Evolutionary conservation across 2,797 vertebrate species (phyloP).

Genomic region (Sebastes hubbsi): DNA sequence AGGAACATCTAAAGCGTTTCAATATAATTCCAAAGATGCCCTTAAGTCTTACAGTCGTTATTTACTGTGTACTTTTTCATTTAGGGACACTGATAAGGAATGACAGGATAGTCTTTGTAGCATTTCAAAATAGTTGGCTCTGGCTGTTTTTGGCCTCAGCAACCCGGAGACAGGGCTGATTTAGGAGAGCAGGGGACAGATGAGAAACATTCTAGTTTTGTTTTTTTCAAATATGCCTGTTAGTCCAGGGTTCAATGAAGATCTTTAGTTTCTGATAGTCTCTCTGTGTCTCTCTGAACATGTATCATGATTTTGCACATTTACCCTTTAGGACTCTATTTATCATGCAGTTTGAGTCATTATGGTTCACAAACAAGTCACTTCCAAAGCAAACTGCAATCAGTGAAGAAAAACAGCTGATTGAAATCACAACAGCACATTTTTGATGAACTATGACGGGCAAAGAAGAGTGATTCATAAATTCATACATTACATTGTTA

Average conservation of each 20-base stretch:
- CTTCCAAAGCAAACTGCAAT: slow-evolving; percentile 73
- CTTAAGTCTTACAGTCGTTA: slow-evolving; percentile 7
- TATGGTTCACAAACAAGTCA: slow-evolving; percentile 42
- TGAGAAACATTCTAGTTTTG: slow-evolving; percentile 20
- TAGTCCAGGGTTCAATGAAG: slow-evolving; percentile 43
- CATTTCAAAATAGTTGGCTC: slow-evolving; percentile 45
- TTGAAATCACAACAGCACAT: slow-evolving; percentile 41
- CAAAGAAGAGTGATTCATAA: slow-evolving; percentile 32
- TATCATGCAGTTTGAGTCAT: slow-evolving; percentile 51
- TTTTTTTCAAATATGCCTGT: slow-evolving; percentile 10
- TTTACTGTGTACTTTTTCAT: slow-evolving; percentile 14
- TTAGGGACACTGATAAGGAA: slow-evolving; percentile 36
- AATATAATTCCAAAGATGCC: slow-evolving; percentile 5
- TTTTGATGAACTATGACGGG: slow-evolving; percentile 47
- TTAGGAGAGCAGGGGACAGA: slow-evolving; percentile 37
- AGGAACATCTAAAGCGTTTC: slow-evolving; percentile 4
- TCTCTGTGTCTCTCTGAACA: slow-evolving; percentile 32
- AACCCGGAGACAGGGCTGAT: slow-evolving; percentile 29
- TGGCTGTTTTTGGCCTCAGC: slow-evolving; percentile 30
- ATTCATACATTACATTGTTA: neutral
- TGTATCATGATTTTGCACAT: slow-evolving; percentile 53
- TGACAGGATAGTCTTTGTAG: slow-evolving; percentile 41
- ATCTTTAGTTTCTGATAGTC: slow-evolving; percentile 34
- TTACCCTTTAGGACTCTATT: slow-evolving; percentile 46
- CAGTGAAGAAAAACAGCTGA: slow-evolving; percentile 56